Conservation (phyloP, 2,113 vertebrate species). For the Terrapene triunguis region DNA sequence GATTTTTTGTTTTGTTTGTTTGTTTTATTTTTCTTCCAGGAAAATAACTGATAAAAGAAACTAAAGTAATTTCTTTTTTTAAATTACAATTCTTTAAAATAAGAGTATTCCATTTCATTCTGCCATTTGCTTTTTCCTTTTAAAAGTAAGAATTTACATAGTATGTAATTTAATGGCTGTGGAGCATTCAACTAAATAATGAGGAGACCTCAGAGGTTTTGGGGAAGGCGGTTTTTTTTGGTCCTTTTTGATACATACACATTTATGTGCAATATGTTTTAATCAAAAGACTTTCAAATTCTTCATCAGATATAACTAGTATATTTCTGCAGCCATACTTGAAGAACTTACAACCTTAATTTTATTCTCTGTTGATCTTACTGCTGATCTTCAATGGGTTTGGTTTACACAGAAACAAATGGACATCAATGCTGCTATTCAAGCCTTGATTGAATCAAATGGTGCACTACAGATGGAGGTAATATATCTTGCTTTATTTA, state of each 20-base stretch:
- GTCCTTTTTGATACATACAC: constrained; percentile 27
- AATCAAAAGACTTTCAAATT: not conserved
- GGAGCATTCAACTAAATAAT: constrained; percentile 26
- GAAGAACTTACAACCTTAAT: constrained; percentile 27
- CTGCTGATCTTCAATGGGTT: constrained; percentile 56
- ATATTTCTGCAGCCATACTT: constrained; percentile 24
- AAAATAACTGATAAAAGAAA: constrained; percentile 57
- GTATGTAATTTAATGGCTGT: not conserved
- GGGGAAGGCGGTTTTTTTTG: constrained; percentile 14
- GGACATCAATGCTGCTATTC: constrained; percentile 86
- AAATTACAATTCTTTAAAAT: constrained; percentile 55
- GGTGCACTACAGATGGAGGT: constrained; percentile 89
- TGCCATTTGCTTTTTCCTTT: constrained; percentile 29
- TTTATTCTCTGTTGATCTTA: constrained; percentile 35
- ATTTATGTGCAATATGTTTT: constrained; percentile 1
- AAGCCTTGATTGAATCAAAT: constrained; percentile 82
- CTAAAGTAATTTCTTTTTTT: constrained; percentile 60
- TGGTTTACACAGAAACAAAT: constrained; percentile 85
- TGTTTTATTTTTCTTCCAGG: constrained; percentile 53
- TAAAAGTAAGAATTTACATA: not conserved
- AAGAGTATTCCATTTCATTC: constrained; percentile 47
- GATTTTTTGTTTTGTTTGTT: constrained; percentile 51
- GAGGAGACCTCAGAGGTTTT: constrained; percentile 5
- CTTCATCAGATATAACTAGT: not conserved
- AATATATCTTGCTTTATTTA: constrained; percentile 67